phyloP scores from a whole-genome alignment of 2,888 invertebrate genomes.

The Nymphalis urticae region DNA sequence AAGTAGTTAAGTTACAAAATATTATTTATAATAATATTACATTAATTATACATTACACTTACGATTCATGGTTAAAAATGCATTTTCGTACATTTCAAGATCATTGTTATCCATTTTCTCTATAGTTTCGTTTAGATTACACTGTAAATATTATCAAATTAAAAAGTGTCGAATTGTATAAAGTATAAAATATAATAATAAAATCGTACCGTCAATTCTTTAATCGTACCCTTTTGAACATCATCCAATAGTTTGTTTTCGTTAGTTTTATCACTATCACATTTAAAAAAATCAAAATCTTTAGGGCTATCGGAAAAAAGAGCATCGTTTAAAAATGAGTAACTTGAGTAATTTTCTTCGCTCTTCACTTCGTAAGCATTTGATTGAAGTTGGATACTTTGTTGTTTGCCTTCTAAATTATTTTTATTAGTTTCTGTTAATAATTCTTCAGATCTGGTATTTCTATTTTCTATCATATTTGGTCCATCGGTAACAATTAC shows the following conservation, averaged over 20 bases:
- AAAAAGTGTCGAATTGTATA: neutral
- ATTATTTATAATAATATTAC: neutral
- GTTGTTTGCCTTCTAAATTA: slow-evolving; percentile 54
- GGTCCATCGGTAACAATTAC: slow-evolving; percentile 45
- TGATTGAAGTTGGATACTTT: slow-evolving; percentile 23
- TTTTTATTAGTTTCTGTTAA: slow-evolving; percentile 51
- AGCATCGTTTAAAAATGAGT: slow-evolving; percentile 53
- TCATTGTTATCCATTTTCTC: slow-evolving; percentile 36
- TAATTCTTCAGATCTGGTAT: slow-evolving; percentile 42
- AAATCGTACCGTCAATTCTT: neutral
- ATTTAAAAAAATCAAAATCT: slow-evolving; percentile 37
- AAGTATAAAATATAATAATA: neutral
- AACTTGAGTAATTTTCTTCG: slow-evolving; percentile 48
- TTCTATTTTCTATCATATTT: slow-evolving; percentile 36
- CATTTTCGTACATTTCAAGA: slow-evolving; percentile 43
- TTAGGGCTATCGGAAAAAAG: slow-evolving; percentile 45
- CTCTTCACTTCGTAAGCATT: slow-evolving; percentile 34
- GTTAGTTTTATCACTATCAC: slow-evolving; percentile 9
- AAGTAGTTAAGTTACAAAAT: neutral
- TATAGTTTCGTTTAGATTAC: slow-evolving; percentile 14
- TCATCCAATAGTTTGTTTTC: slow-evolving; percentile 3
- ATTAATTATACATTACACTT: slow-evolving; percentile 41
- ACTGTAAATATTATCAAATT: slow-evolving; percentile 1
- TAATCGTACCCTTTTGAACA: neutral
- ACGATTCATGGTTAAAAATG: slow-evolving; percentile 64